phyloP scores from a whole-genome alignment of 2,113 vertebrate species.

The Sarotherodon lohbergeri region DNA sequence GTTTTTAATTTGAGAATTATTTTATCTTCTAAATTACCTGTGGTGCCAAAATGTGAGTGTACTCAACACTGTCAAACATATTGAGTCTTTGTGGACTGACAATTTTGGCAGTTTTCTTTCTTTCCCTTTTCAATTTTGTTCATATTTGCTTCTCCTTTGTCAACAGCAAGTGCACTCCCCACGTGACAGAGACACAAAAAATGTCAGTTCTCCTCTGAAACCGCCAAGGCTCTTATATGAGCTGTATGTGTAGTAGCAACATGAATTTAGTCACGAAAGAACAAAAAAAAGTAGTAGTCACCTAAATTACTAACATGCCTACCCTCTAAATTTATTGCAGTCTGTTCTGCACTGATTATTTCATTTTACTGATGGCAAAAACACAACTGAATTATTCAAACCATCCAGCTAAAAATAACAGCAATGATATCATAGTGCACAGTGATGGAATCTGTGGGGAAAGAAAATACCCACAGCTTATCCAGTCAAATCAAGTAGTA shows the following conservation, averaged over 20 bases:
- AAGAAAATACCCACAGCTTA: not conserved
- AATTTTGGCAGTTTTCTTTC: slow-evolving; percentile 27
- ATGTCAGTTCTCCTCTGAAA: slow-evolving; percentile 49
- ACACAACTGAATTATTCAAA: slow-evolving; percentile 53
- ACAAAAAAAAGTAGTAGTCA: not conserved
- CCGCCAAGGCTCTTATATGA: slow-evolving; percentile 64
- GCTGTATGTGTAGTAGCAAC: not conserved
- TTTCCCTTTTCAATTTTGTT: slow-evolving; percentile 41
- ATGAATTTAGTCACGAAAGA: not conserved
- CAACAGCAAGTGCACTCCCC: slow-evolving; percentile 67
- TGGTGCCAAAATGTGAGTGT: slow-evolving; percentile 15
- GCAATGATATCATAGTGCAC: slow-evolving; percentile 7
- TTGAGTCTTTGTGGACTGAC: slow-evolving; percentile 23
- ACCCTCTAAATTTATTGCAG: not conserved
- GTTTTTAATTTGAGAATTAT: not conserved
- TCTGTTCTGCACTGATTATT: not conserved
- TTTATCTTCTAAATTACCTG: slow-evolving; percentile 3
- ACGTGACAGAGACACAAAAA: slow-evolving; percentile 62
- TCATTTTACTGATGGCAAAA: slow-evolving; percentile 24
- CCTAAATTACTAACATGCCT: not conserved
- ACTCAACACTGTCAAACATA: slow-evolving; percentile 24
- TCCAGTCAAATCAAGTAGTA: slow-evolving; percentile 11
- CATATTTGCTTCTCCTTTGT: slow-evolving; percentile 56
- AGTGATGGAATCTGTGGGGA: not conserved
- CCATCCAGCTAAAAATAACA: slow-evolving; percentile 38